phyloP scores from a whole-genome alignment of 2,797 vertebrate genomes.

The Diceros bicornis region DNA sequence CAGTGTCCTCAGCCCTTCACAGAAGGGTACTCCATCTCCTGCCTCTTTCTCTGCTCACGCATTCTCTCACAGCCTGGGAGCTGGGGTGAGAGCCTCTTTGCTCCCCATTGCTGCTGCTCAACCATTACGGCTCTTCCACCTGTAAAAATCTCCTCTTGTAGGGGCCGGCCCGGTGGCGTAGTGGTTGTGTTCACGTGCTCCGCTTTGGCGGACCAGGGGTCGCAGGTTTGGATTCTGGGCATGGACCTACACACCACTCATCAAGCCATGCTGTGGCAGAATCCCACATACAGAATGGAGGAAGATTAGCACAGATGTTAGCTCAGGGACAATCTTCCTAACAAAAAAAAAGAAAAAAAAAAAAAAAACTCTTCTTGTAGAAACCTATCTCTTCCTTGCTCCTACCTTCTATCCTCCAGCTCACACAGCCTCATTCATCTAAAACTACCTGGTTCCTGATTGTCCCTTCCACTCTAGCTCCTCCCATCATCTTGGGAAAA shows the following conservation, averaged over 20 bases:
- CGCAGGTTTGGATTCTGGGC: no score
- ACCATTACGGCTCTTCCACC: background rate
- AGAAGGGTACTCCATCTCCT: background rate
- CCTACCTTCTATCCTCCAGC: background rate
- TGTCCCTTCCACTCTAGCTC: background rate
- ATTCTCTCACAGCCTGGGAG: background rate
- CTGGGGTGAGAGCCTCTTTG: background rate
- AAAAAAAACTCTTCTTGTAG: background rate
- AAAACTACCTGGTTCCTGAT: background rate
- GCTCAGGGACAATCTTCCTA: no score
- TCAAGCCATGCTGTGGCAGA: no score
- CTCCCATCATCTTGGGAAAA: background rate
- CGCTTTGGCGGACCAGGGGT: no score
- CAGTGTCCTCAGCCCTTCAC: background rate
- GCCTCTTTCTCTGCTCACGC: background rate
- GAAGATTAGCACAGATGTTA: no score
- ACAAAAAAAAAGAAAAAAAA: no score
- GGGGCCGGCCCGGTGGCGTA: no score
- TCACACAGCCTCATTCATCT: background rate
- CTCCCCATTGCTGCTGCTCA: accelerated
- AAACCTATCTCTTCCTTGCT: background rate
- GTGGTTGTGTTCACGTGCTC: no score
- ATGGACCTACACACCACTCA: no score
- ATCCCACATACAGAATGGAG: no score
- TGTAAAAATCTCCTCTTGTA: no score